Evolutionary conservation across 2,113 vertebrate species (phyloP).

Genomic region (Oncorhynchus tshawytscha): DNA sequence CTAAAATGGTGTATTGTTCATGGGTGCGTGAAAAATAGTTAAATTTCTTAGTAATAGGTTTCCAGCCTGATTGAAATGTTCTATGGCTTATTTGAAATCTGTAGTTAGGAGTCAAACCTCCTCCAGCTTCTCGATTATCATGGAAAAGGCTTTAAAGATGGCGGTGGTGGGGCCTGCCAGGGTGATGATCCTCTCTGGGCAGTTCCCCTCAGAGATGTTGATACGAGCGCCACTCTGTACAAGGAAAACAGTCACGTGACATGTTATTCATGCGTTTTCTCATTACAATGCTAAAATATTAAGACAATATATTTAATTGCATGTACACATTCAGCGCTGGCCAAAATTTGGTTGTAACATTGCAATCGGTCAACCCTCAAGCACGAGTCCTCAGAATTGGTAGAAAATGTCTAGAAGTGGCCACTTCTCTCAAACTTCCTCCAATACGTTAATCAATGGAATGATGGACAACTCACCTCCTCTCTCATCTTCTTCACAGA

Average conservation of each 20-base stretch:
- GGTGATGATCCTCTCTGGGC: conserved; percentile 96
- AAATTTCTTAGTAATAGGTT: neutral
- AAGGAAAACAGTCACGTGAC: neutral
- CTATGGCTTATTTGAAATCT: neutral
- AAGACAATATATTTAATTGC: no score
- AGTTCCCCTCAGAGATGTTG: conserved; percentile 98
- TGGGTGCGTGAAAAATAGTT: neutral
- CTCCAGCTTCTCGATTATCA: conserved; percentile 99
- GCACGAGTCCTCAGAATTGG: neutral
- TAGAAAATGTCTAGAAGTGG: neutral
- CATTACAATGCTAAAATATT: no score
- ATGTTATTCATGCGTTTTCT: no score
- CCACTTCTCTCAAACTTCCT: neutral
- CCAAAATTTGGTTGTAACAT: neutral
- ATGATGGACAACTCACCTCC: conserved; percentile 76
- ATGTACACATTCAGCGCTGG: no score
- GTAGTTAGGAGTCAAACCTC: conserved; percentile 74
- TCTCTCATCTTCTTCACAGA: conserved; percentile 99
- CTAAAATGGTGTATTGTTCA: neutral
- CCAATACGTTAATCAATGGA: no score
- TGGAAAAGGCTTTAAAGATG: conserved; percentile 99
- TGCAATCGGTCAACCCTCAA: neutral
- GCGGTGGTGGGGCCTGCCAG: conserved; percentile 95
- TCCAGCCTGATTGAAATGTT: neutral
- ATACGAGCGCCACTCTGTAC: conserved; percentile 93